These are phyloP conservation scores for Electrophaes corylata DNA, from an alignment of 2,888 invertebrate genomes.

Conservation along the genomic window DNA sequence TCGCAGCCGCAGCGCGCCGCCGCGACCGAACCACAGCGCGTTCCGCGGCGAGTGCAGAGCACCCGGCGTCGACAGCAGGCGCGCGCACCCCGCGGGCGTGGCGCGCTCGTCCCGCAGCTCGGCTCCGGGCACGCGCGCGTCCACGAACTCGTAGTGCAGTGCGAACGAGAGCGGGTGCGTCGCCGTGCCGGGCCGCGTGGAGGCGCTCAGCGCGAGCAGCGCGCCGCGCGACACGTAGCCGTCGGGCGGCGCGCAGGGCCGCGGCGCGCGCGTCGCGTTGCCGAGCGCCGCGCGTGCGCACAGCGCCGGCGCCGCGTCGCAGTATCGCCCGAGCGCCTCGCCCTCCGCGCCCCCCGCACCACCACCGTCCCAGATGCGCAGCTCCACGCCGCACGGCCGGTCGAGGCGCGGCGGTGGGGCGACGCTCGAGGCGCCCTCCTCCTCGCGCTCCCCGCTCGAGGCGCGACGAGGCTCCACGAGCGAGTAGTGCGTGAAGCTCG, in stretches of 20 bases:
- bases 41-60: slow-evolving; percentile 91
- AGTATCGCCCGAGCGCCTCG: slow-evolving; percentile 88
- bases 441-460: slow-evolving; percentile 82
- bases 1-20: slow-evolving; percentile 90
- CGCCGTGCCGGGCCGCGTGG: slow-evolving; percentile 88
- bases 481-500: slow-evolving; percentile 92
- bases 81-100: slow-evolving; percentile 65
- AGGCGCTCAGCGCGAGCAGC: slow-evolving; percentile 69
- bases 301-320: slow-evolving; percentile 89
- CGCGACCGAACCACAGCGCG: slow-evolving; percentile 92
- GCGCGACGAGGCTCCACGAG: slow-evolving; percentile 80
- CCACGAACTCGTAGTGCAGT: slow-evolving; percentile 92
- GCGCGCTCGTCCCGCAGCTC: slow-evolving; percentile 73
- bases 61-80: slow-evolving; percentile 67
- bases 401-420: slow-evolving; percentile 30
- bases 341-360: slow-evolving; percentile 64
- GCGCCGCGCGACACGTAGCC: slow-evolving; percentile 87
- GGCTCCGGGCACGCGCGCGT: slow-evolving; percentile 90
- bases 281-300: slow-evolving; percentile 92
- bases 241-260: slow-evolving; percentile 91
- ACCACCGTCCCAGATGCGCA: slow-evolving; percentile 91
- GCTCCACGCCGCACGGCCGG: slow-evolving; percentile 85
- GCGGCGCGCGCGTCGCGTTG: slow-evolving; percentile 89
- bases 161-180: slow-evolving; percentile 90
- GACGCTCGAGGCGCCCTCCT: slow-evolving; percentile 49